Evolutionary conservation across 2,113 vertebrate genomes (phyloP), one percentile per base, ranked within the genome.

Genomic region (Cyprinodon brontotheroides): DNA sequence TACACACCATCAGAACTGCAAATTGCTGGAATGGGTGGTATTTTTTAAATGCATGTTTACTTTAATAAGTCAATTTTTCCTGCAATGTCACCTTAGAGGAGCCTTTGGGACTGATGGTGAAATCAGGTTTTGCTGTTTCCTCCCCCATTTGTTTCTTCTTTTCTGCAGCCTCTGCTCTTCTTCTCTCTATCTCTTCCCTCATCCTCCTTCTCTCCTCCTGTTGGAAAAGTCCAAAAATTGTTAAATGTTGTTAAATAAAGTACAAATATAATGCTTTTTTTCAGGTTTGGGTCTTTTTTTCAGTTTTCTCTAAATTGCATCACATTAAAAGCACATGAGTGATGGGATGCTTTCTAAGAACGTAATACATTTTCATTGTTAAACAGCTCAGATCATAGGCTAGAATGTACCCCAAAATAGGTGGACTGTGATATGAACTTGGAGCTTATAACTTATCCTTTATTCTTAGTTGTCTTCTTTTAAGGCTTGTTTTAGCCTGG

Each of bases 151-250:
- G 97, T n/a, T 97, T 96, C 85, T 98, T 97, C 89, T 97, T 98
- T 91, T 98, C 97, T n/a, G 97, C 97, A 68, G 97, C 97, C 83
- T 98, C 97, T 0, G 97, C 96, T 80, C 98, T 94, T 91, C 98
- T 96, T 86, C 93, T 96, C 89, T 99, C 98, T 3, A 98, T 99
- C 87, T 98, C 98, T 84, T 98, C 97, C 82, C 95, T 99, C 95
- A 98, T 94, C 84, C 92, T 96, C 89, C 93, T 97, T 91, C 96
- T 98, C 84, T 99, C 98, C 90, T 98, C 97, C 98, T 99, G 86
- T 77, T 61, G 83, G 15, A 20, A 77, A 70, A 66, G 8, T 13
- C 2, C 0, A 10, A 29, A 3, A 61, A 68, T 0, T 41, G 40
- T 43, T 70, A 0, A n/a, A 41, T 29, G 5, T n/a, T 17, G 20